phyloP scores from a whole-genome alignment of 2,888 invertebrate genomes.

The Physocephala rufipes region DNA sequence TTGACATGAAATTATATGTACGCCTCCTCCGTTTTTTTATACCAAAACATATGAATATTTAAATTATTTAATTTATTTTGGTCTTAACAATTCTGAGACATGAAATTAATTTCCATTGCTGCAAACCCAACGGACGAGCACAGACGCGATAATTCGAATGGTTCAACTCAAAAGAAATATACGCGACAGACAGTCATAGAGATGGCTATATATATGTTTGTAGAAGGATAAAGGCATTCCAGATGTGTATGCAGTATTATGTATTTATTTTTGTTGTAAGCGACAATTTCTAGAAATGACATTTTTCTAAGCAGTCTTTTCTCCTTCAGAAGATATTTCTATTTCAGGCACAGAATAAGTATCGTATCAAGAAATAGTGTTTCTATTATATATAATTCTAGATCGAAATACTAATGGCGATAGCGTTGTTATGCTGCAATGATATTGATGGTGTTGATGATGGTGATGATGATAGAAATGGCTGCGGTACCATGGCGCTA shows the following conservation, averaged over 20 bases:
- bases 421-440: no score
- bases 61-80: background rate
- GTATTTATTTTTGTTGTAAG: background rate
- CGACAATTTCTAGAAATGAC: conserved; percentile 1
- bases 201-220: no score
- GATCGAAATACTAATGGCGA: no score
- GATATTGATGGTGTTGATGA: no score
- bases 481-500: no score
- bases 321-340: background rate
- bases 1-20: conserved; percentile 20
- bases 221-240: no score
- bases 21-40: background rate
- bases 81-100: conserved; percentile 9
- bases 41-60: background rate
- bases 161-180: no score
- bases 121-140: no score
- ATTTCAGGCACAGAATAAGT: conserved; percentile 17
- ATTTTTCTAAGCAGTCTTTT: background rate
- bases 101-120: background rate
- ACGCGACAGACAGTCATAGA: no score
- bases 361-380: background rate
- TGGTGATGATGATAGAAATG: no score
- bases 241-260: background rate
- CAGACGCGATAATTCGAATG: no score
- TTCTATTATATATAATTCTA: no score